Percentiles rank a stretch among this genome's conserved stretches.
phyloP scores from a whole-genome alignment of 2,888 invertebrate genomes.

The Dichetophora obliterata region DNA sequence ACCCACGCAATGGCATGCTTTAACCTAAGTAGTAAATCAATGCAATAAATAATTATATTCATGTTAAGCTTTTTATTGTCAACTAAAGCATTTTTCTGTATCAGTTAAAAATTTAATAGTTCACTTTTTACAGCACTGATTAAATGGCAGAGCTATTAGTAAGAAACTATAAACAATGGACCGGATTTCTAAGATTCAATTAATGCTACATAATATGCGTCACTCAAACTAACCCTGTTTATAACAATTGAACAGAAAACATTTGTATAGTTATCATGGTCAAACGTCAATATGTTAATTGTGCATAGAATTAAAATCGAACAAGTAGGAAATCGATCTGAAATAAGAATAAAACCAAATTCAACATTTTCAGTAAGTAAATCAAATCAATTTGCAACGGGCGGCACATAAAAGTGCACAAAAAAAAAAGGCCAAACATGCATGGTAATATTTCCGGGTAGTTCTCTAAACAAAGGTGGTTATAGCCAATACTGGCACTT shows the following conservation, averaged over 20 bases:
- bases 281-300: background rate
- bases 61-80: background rate
- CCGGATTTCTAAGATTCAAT: slow-evolving; percentile 1
- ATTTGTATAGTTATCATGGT: no score
- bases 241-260: no score
- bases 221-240: no score
- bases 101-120: no score
- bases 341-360: no score
- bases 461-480: background rate
- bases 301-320: background rate
- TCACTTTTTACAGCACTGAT: no score
- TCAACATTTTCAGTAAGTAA: no score
- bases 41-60: background rate
- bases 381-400: background rate
- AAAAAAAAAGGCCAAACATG: background rate
- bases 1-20: no score
- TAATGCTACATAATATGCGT: background rate
- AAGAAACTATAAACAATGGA: background rate
- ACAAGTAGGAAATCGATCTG: background rate
- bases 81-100: no score
- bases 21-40: background rate
- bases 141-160: background rate
- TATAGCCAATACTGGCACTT: background rate
- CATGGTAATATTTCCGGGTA: background rate
- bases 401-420: background rate